Evolutionary conservation across 1,140 invertebrate species (phyloP), one percentile per base, ranked within the genome.

Genomic region (Drosophila pruinosa): DNA sequence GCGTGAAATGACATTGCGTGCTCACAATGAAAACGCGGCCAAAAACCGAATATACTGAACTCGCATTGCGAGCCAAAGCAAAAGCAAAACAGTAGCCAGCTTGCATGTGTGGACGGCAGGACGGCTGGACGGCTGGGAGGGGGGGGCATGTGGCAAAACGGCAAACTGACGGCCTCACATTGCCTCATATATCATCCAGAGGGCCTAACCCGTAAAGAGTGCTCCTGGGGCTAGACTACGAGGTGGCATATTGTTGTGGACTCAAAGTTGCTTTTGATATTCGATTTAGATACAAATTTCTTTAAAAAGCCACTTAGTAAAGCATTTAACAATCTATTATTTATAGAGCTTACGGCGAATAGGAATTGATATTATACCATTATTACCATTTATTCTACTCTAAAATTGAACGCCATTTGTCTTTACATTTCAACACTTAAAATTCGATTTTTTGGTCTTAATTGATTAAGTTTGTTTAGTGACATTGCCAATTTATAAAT

Each of bases 1-100:
- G 80, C 80, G 64, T 85, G 72, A 76, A 85, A 85, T 85, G 80
- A 76, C 81, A 85, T 85, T 85, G 80, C 80, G 80, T 85, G 80
- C 48, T 73, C 50, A 67, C 61, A 58, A 62, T 48, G 67, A 34
- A 72, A 65, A 69, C 59, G 67, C 50, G 61, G 67, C 54, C 58
- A 56, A 74, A 52, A 53, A 31, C 36, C 34, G 28, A 59, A 68
- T 19, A 26, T 6, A 26, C 47, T 24, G 54, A 52, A 47, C 21
- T 17, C 26, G 24, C 39, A 43, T 45, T 21, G 65, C 52, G 22
- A 45, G 61, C 36, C 50, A 62, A 58, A 39, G n/a, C 69, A 57
- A 50, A 58, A 4, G 19, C 50, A 14, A 47, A 70, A 83, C 80
- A 62, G 80, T 83, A 85, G 79, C 79, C 24, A 50, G 14, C 54